A percentile compares a stretch with the other conserved stretches of the same genome.
Conservation (phyloP, 2,113 vertebrate genomes). For the Atractosteus spatula region DNA sequence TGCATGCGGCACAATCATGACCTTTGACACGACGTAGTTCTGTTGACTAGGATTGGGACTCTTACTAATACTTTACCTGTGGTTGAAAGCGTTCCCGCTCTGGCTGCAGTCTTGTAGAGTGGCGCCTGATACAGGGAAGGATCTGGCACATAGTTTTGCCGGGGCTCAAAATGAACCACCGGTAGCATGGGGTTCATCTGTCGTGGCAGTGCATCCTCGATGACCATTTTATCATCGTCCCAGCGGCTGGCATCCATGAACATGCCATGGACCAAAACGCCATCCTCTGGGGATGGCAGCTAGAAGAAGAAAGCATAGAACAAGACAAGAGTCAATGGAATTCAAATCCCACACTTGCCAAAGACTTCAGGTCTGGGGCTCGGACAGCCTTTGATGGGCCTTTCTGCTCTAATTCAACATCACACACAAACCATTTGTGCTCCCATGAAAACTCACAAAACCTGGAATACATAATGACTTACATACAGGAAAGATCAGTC, state of each 20-base stretch:
- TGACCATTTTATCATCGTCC: constrained; percentile 64
- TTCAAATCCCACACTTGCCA: no score
- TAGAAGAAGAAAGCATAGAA: constrained; percentile 31
- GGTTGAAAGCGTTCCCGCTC: constrained; percentile 72
- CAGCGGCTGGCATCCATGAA: constrained; percentile 75
- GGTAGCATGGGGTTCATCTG: constrained; percentile 71
- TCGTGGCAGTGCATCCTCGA: constrained; percentile 62
- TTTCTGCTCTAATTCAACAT: no score
- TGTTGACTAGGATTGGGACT: no score
- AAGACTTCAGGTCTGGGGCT: no score
- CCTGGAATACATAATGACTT: no score
- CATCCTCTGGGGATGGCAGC: constrained; percentile 65
- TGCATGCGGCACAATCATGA: no score
- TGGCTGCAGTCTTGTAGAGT: constrained; percentile 73
- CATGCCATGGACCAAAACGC: constrained; percentile 73
- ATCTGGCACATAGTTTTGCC: constrained; percentile 62
- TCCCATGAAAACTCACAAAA: no score
- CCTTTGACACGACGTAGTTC: no score
- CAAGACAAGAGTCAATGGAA: background rate
- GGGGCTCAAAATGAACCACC: constrained; percentile 71
- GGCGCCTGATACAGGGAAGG: constrained; percentile 62
- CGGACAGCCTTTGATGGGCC: no score
- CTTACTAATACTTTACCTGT: constrained; percentile 58
- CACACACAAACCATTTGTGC: no score
- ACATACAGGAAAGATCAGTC: no score